A percentile compares a stretch with the other conserved stretches of the same genome.
These are phyloP conservation scores for Myrmecobius fasciatus DNA, from an alignment of 2,113 vertebrate species.

Conservation along the genomic window DNA sequence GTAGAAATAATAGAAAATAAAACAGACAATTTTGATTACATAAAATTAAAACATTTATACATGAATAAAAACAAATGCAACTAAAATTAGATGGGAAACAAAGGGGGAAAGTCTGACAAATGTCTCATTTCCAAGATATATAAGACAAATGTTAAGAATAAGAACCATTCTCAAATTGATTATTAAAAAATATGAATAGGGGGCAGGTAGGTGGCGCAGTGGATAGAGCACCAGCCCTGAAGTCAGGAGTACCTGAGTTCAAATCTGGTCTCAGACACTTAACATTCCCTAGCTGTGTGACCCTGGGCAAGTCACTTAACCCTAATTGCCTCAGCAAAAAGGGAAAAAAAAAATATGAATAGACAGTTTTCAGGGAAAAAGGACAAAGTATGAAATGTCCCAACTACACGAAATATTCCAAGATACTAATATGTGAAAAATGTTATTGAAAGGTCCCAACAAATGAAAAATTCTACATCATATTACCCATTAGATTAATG, in stretches of 20 bases:
- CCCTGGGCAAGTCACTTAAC: too few relatives aligned
- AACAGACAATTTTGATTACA: neutral
- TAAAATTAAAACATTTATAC: neutral
- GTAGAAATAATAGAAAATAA: neutral
- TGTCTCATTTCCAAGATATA: neutral
- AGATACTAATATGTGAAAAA: neutral
- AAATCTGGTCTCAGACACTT: too few relatives aligned
- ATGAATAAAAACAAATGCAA: neutral
- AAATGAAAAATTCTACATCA: neutral
- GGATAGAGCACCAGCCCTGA: too few relatives aligned
- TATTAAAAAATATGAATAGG: neutral
- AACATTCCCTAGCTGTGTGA: too few relatives aligned
- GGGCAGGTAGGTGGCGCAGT: too few relatives aligned
- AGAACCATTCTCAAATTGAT: neutral
- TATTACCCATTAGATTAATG: neutral
- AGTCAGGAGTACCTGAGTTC: too few relatives aligned
- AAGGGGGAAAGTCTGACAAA: neutral
- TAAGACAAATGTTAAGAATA: neutral
- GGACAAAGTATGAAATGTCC: neutral
- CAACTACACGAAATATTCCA: neutral
- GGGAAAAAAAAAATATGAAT: neutral
- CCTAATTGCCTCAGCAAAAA: too few relatives aligned
- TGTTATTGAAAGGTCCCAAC: too few relatives aligned
- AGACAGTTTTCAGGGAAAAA: neutral
- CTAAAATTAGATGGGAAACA: neutral